Evolutionary conservation across 1,140 invertebrate genomes (phyloP).

Genomic region (Coelopa frigida): DNA sequence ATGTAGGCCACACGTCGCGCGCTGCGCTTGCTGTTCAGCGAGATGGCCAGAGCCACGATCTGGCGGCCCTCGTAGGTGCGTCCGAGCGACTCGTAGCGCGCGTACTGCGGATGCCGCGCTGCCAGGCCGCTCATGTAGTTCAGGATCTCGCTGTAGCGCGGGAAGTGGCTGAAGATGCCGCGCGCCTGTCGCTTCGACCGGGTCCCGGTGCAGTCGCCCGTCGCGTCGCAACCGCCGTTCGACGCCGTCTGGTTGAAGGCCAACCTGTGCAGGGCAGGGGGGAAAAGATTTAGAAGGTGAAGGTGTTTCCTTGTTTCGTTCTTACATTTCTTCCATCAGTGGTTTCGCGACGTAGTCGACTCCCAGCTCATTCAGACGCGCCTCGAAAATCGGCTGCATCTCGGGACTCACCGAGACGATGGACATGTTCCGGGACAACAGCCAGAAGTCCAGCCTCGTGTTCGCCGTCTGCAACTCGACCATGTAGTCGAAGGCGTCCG

Average conservation of each 20-base stretch:
- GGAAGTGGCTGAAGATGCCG: constrained; percentile 35
- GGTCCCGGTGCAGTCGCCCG: constrained; percentile 1
- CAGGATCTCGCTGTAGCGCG: constrained; percentile 34
- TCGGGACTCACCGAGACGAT: constrained; percentile 11
- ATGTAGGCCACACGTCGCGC: constrained; percentile 38
- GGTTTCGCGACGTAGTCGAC: constrained; percentile 7
- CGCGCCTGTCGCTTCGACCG: constrained; percentile 31
- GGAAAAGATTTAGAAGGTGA: too few relatives aligned
- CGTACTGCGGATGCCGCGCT: constrained; percentile 31
- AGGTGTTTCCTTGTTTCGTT: neutral
- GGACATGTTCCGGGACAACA: constrained; percentile 16
- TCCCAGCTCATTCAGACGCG: constrained; percentile 10
- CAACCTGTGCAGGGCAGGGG: neutral
- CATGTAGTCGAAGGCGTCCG: constrained; percentile 14
- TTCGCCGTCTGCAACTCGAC: constrained; percentile 13
- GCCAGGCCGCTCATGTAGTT: constrained; percentile 38
- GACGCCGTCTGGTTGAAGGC: constrained; percentile 10
- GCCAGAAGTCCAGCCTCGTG: constrained; percentile 17
- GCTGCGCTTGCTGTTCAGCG: constrained; percentile 25
- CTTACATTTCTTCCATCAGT: constrained; percentile 15
- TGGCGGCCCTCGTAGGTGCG: constrained; percentile 42
- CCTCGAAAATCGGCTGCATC: constrained; percentile 12
- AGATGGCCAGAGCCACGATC: constrained; percentile 40
- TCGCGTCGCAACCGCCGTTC: too few relatives aligned
- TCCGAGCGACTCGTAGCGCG: constrained; percentile 40